These are phyloP conservation scores for Hydrocynus forskahlii DNA, from an alignment of 2,797 vertebrate species.

Conservation along the genomic window DNA sequence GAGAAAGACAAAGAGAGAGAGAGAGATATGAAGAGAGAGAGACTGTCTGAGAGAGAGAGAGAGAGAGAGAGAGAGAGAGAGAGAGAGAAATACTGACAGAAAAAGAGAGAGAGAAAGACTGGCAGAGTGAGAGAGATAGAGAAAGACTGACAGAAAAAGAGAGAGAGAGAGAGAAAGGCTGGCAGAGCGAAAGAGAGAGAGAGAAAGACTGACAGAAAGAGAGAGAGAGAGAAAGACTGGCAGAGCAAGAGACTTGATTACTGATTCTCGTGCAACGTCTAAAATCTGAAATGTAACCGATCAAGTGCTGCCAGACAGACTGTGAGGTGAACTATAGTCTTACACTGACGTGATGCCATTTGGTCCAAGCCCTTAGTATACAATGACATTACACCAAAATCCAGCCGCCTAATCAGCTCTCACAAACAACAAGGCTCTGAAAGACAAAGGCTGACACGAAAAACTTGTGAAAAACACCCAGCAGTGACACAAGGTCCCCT, in stretches of 20 bases:
- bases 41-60: no score
- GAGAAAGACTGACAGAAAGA: not conserved
- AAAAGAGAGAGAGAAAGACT: not conserved
- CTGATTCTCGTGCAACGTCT: conserved; percentile 45
- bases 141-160: no score
- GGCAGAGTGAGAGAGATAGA: no score
- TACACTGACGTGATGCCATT: conserved; percentile 48
- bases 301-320: conserved; percentile 26
- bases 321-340: conserved; percentile 42
- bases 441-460: not conserved
- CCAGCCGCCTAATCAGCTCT: not conserved
- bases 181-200: not conserved
- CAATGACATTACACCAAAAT: conserved; percentile 49
- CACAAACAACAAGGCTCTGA: not conserved
- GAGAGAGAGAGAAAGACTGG: not conserved
- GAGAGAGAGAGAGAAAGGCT: no score
- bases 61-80: not conserved
- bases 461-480: not conserved
- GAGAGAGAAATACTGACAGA: conserved; percentile 76
- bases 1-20: no score
- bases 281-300: conserved; percentile 43
- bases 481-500: not conserved
- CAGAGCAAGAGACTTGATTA: conserved; percentile 13
- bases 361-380: conserved; percentile 16
- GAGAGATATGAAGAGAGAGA: no score